These are phyloP conservation scores for Platygyra sinensis DNA, from an alignment of 64 coral and sea anemone genomes.

Conservation along the genomic window DNA sequence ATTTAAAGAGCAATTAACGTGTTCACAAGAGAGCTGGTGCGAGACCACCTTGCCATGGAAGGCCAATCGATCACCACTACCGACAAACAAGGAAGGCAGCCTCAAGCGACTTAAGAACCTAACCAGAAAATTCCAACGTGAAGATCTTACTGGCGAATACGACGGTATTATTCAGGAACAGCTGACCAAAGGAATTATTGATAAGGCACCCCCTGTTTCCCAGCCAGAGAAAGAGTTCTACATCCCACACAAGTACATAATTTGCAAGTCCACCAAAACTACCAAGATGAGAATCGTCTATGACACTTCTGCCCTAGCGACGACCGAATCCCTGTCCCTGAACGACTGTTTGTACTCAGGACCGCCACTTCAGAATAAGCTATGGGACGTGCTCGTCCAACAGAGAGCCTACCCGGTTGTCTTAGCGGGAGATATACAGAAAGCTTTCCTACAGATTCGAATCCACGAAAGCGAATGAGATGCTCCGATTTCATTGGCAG, in stretches of 20 bases:
- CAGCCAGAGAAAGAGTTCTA: conserved; percentile 17
- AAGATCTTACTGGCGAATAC: conserved; percentile 29
- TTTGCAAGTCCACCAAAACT: neutral
- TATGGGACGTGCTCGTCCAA: too few species aligned
- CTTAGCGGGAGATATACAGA: too few species aligned
- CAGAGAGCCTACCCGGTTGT: too few species aligned
- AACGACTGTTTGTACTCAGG: too few species aligned
- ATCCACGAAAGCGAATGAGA: too few species aligned
- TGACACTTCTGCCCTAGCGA: neutral
- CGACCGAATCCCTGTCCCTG: too few species aligned
- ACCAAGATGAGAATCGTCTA: neutral
- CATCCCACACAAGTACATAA: neutral
- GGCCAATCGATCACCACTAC: conserved; percentile 5
- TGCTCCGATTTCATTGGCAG: too few species aligned
- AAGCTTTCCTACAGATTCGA: too few species aligned
- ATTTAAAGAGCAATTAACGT: neutral
- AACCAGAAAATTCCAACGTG: conserved; percentile 14
- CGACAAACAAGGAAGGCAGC: conserved; percentile 36
- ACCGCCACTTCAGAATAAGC: too few species aligned
- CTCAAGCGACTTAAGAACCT: conserved; percentile 17
- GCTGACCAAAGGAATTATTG: conserved; percentile 1
- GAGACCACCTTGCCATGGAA: conserved; percentile 28
- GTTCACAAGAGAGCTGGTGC: too few species aligned
- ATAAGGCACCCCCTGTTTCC: neutral
- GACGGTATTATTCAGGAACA: conserved; percentile 35